Evolutionary conservation across 2,113 vertebrate species (phyloP), one percentile per base, ranked within the genome.

Genomic region (Hassar affinis): DNA sequence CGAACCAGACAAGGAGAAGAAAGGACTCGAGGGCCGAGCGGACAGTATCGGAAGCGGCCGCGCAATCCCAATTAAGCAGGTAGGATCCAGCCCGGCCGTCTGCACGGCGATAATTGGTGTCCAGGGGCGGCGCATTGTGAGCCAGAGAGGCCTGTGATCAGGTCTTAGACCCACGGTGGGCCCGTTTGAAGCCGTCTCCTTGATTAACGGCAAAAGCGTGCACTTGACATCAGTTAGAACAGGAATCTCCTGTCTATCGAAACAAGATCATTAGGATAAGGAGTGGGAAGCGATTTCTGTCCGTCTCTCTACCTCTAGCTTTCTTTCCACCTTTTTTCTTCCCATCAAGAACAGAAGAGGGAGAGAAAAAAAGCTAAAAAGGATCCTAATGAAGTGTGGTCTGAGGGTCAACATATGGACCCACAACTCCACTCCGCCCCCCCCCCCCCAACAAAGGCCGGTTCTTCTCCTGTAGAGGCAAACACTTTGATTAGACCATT

Each of bases 1-100:
- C 86, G 98, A 99, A 90, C 93, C 97, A 87, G 97, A 99, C 93
- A 98, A 98, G 95, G 97, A 99, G 93, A 99, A 99, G 95, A 99
- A 99, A 92, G 95, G 95, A 85, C 91, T 96, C 93, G 98, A 99
- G 92, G 93, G 93, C 88, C 96, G 98, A 1, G 96, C 97, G 54
- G 98, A 99, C 94, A 99, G 97, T 95, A 98, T 99, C 88, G 98
- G 98, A 91, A 99, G 97, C 82, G 98, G 98, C 45, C 94, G 97
- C 0, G 98, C 98, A 88, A 99, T 99, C 93, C 98, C 98, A 94
- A 99, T 99, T 95, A 99, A 99, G 92, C 98, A 99, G 98, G 97
- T 99, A 95, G 62, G 86, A 68, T 3, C 59, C 86, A 42, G 86
- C 76, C 78, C 22, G 59, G 74, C 84, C 86, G 84, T 84, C 86